Conservation (phyloP, 2,113 vertebrate species). For the Gnathonemus longibarbis region DNA sequence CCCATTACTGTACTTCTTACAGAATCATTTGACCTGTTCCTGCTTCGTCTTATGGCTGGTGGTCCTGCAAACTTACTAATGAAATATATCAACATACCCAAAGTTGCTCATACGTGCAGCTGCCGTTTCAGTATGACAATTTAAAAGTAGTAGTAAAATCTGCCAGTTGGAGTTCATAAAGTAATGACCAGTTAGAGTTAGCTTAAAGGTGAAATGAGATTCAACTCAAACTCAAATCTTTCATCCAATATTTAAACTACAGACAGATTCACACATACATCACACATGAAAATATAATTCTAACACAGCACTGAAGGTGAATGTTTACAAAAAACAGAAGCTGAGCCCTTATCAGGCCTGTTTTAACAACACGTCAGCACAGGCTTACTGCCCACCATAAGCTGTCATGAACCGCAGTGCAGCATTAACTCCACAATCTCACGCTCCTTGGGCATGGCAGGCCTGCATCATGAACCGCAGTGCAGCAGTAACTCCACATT, state of each 20-base stretch:
- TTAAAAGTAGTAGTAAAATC: background rate
- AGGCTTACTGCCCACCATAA: background rate
- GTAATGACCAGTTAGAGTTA: background rate
- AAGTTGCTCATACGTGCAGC: background rate
- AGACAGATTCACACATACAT: background rate
- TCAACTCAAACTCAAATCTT: background rate
- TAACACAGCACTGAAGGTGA: background rate
- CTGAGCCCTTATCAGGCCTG: background rate
- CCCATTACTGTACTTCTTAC: background rate
- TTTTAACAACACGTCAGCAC: background rate
- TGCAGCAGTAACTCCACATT: too few relatives aligned
- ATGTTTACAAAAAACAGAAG: background rate
- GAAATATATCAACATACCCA: background rate
- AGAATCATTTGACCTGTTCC: background rate
- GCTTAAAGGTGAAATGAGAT: background rate
- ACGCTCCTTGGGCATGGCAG: background rate
- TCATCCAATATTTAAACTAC: background rate
- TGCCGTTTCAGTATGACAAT: background rate
- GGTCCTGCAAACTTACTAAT: background rate
- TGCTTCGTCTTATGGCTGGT: background rate
- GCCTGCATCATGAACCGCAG: background rate
- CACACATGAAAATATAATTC: background rate
- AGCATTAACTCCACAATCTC: background rate
- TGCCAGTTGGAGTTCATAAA: background rate
- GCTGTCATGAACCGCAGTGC: background rate